Evolutionary conservation across 2,888 invertebrate genomes (phyloP).

Genomic region (Caenorhabditis doughertyi): DNA sequence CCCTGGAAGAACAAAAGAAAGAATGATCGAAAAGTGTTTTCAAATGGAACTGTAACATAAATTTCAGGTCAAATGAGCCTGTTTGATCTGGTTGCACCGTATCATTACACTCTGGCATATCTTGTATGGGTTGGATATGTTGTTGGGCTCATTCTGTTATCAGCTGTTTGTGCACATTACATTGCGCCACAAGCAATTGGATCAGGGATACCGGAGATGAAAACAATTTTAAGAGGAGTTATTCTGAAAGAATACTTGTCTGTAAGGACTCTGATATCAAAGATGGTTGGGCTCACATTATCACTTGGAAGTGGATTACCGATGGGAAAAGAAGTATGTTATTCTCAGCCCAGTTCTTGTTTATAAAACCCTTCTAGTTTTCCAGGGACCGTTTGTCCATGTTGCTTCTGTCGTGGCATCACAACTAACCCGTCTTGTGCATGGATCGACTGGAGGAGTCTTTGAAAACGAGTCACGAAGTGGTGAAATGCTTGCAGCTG

Average conservation of each 20-base stretch:
- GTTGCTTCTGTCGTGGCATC: slow-evolving; percentile 97
- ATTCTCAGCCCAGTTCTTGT: no score
- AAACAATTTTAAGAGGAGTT: slow-evolving; percentile 94
- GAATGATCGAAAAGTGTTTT: not conserved
- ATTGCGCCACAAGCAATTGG: slow-evolving; percentile 97
- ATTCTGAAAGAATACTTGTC: slow-evolving; percentile 97
- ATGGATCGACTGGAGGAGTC: slow-evolving; percentile 83
- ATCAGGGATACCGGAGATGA: slow-evolving; percentile 84
- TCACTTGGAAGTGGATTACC: slow-evolving; percentile 96
- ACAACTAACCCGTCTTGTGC: slow-evolving; percentile 92
- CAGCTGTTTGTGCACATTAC: slow-evolving; percentile 90
- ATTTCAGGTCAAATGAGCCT: slow-evolving; percentile 68
- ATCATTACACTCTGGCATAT: slow-evolving; percentile 44
- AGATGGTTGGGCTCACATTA: slow-evolving; percentile 94
- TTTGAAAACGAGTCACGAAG: slow-evolving; percentile 84
- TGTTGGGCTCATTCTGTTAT: slow-evolving; percentile 71
- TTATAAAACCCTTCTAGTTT: slow-evolving; percentile 13
- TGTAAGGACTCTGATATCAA: slow-evolving; percentile 94
- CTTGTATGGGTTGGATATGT: slow-evolving; percentile 77
- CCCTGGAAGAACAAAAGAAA: slow-evolving; percentile 7
- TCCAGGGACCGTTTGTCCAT: slow-evolving; percentile 95
- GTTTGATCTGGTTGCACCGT: slow-evolving; percentile 48
- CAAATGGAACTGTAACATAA: not conserved
- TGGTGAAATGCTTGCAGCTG: slow-evolving; percentile 97
- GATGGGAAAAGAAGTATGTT: slow-evolving; percentile 91